phyloP scores from a whole-genome alignment of 2,888 invertebrate genomes.

The Nudaria mundana region DNA sequence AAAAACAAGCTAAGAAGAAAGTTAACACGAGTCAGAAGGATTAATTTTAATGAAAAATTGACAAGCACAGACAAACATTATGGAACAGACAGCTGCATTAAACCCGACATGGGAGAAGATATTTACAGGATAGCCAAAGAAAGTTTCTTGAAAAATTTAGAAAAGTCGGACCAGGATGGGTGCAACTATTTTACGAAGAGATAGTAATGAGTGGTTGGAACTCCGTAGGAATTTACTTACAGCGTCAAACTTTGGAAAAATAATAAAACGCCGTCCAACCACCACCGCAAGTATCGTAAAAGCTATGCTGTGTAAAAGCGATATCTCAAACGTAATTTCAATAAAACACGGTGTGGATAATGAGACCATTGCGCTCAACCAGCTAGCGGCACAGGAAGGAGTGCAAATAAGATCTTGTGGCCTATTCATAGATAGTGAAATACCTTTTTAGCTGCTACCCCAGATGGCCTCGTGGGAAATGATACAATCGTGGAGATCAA shows the following conservation, averaged over 20 bases:
- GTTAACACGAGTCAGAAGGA: neutral
- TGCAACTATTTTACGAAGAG: neutral
- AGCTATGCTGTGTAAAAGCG: neutral
- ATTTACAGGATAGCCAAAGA: neutral
- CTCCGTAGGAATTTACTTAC: neutral
- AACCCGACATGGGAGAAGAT: neutral
- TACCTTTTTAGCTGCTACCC: neutral
- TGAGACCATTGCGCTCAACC: constrained; percentile 1
- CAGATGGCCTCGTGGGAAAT: constrained; percentile 3
- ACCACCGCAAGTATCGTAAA: neutral
- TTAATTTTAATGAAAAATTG: neutral
- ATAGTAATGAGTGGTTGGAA: neutral
- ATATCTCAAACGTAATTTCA: neutral
- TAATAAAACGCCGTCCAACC: neutral
- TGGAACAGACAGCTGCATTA: neutral
- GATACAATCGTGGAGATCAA: constrained; percentile 4
- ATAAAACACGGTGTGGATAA: constrained; percentile 2
- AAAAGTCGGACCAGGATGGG: neutral
- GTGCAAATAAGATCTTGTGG: neutral
- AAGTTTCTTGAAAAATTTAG: neutral
- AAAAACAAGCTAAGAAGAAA: neutral
- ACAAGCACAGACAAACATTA: neutral
- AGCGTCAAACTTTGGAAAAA: neutral
- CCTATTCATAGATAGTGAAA: too few relatives aligned
- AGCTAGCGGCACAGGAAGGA: constrained; percentile 1